Evolutionary conservation across 2,113 vertebrate genomes (phyloP).

Genomic region (Romanogobio albipinnatus): DNA sequence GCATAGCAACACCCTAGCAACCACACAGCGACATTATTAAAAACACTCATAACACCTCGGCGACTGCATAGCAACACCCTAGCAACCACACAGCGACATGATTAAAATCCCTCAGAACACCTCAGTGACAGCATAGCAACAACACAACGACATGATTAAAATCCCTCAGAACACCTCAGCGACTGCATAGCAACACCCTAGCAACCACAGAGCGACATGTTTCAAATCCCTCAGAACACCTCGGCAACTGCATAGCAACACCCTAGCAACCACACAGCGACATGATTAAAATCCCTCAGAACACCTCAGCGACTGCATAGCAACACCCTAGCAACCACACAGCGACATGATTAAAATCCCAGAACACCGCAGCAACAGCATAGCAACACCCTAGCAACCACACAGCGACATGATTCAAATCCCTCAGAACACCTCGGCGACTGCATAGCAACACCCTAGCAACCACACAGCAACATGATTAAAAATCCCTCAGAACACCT

Average conservation of each 20-base stretch:
- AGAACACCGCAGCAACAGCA: not conserved
- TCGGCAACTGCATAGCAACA: not conserved
- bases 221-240: not conserved
- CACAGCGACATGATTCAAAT: no score
- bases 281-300: not conserved
- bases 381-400: not conserved
- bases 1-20: not conserved
- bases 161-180: not conserved
- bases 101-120: no score
- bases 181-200: not conserved
- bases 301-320: not conserved
- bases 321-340: not conserved
- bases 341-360: not conserved
- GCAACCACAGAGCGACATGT: not conserved
- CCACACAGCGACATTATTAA: not conserved
- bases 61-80: no score
- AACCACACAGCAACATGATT: not conserved
- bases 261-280: not conserved
- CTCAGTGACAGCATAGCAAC: not conserved
- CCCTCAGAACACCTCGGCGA: fast-evolving
- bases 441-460: not conserved
- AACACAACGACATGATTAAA: not conserved
- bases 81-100: no score
- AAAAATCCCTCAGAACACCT: not conserved
- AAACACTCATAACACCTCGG: not conserved